A percentile compares a stretch with the other conserved stretches of the same genome.
Conservation (phyloP, 2,888 invertebrate genomes). For the Eilema griseolum region DNA sequence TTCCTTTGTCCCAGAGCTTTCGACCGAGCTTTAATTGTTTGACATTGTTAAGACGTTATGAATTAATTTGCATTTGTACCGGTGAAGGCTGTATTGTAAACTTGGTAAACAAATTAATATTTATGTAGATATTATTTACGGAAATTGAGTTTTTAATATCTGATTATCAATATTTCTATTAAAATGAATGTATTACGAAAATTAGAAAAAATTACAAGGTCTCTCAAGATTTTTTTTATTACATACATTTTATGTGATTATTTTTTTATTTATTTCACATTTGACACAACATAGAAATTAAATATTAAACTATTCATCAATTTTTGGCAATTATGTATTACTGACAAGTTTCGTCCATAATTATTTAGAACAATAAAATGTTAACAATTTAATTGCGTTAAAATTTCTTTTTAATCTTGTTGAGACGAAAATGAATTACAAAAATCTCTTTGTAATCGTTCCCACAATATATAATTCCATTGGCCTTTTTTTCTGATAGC, state of each 20-base stretch:
- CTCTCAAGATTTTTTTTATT: neutral
- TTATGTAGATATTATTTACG: constrained; percentile 1
- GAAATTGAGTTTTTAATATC: constrained; percentile 6
- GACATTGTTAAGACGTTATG: constrained; percentile 59
- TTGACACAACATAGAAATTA: neutral
- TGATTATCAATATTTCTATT: constrained; percentile 2
- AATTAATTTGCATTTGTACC: constrained; percentile 18
- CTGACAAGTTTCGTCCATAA: neutral
- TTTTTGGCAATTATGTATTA: neutral
- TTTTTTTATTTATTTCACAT: too few species aligned
- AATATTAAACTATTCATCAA: neutral
- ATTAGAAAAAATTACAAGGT: neutral
- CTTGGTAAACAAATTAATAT: constrained; percentile 15
- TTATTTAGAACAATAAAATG: neutral
- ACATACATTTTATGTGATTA: too few species aligned
- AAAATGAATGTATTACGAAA: neutral
- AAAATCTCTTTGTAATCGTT: constrained; percentile 6
- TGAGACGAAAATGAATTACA: neutral
- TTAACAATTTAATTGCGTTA: neutral
- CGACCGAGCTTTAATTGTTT: constrained; percentile 76
- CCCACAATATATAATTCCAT: constrained; percentile 21
- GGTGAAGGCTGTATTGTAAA: constrained; percentile 10
- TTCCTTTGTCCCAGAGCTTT: constrained; percentile 75
- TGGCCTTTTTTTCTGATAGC: constrained; percentile 33
- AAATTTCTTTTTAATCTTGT: neutral